Base-by-base conservation (phyloP, 2,113 vertebrate genomes). In the Petromus typicus region DNA sequence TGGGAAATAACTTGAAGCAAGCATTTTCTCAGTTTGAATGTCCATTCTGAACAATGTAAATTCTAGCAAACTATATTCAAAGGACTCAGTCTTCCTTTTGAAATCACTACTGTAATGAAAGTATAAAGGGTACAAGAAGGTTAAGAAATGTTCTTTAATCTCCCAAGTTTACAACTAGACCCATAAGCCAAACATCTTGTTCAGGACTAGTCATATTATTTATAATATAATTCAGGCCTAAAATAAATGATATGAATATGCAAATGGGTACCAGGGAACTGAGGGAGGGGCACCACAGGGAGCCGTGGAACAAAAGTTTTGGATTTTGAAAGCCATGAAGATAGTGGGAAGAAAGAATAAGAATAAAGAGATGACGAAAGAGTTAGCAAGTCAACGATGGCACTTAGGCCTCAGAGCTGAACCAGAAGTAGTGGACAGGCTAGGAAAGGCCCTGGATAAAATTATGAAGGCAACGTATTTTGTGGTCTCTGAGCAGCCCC, bases 11-110 rank as follows among this genome's bases (percentile, higher is more conserved):
- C 25, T 71, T 3, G n/a, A 45, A 83, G 14, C 9, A 76, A 93
- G 23, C 73, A 87, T 48, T 71, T 89, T 64, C 61, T 71, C n/a
- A 69, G 43, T 91, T 23, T 76, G 5, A 63, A 23, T 66, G 8
- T 87, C 22, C 69, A 66, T 37, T 83, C 22, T 71, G 43, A 89
- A 91, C 20, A 94, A 67, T 32, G 79, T 48, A 57, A 95, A 83
- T 73, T 34, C n/a, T 12, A 94, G 83, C 82, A 86, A 86, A 89
- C 59, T 67, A 76, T 75, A 9, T 30, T 94, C 32, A 91, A 67
- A 37, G 32, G 61, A 86, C 27, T 83, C 69, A 79, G 23, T 27
- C 9, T 51, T 84, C 11, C 66, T 89, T 40, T 54, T 75, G 25
- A 25, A 69, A 79, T 67, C n/a, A 56, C 37, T 34, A 75, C 6